Base-by-base conservation (phyloP, 1,140 invertebrate species). In the Eufriesea mexicana region DNA sequence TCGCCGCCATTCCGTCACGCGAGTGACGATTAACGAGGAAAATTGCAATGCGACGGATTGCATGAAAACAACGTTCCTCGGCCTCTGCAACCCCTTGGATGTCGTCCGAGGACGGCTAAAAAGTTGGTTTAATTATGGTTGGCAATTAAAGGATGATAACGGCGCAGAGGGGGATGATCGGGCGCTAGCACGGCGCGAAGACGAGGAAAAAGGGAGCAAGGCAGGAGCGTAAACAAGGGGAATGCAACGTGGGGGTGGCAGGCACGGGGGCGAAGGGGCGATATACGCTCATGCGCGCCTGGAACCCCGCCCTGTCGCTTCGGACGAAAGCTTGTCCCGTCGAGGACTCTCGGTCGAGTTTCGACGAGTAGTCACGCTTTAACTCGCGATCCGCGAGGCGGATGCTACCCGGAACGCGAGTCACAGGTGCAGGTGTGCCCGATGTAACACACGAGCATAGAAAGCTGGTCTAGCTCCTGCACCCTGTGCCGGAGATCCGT, bases 251-350 rank as follows among this genome's bases (percentile, higher is more conserved):
- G 85, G 77, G 84, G 84, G 83, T 86, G 77, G 68, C 35, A 42
- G 79, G 28, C 55, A 77, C 80, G 78, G 86, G 88, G 84, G 81
- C 80, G 67, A 59, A 35, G 10, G 51, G 54, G 51, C 14, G 49
- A 66, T n/a, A 80, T 59, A 84, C 81, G 90, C 90, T 91, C 89
- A 89, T 88, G 93, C 93, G 93, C 92, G 89, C 42, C 76, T 85
- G 74, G 91, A 93, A 93, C 93, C 93, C 92, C 93, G 93, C 93
- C 93, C 93, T 93, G 87, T 93, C 87, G 86, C 73, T 88, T 86
- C 87, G 79, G 86, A 84, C 79, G 75, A 89, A 87, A 80, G 86
- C 74, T 67, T 81, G 87, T 88, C 84, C 86, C 85, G 84, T 88
- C 88, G 90, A 87, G 90, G 89, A 91, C 89, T 89, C 89, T 91